Evolutionary conservation across 2,888 invertebrate genomes (phyloP).

Genomic region (Scaptomyza caliginosa): DNA sequence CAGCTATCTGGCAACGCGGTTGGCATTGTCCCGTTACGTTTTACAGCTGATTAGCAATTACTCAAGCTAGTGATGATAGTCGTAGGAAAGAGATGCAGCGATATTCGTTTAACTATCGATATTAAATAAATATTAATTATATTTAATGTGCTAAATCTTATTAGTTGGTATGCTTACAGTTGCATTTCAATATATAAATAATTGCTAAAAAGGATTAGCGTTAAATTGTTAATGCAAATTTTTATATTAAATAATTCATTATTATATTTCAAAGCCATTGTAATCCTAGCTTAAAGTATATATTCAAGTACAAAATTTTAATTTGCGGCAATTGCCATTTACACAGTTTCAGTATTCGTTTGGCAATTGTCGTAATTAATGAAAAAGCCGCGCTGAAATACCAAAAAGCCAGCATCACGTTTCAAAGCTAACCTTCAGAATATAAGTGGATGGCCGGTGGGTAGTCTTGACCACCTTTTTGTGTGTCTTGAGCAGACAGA

Average conservation of each 20-base stretch:
- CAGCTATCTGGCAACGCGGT: background rate
- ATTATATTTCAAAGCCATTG: constrained; percentile 32
- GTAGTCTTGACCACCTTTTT: background rate
- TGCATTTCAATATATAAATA: too few species aligned
- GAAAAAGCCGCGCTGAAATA: constrained; percentile 20
- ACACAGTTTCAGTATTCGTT: constrained; percentile 4
- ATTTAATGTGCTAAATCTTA: too few species aligned
- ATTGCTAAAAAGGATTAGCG: background rate
- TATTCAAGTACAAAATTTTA: constrained; percentile 35
- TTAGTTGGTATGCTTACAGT: too few species aligned
- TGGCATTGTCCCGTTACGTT: background rate
- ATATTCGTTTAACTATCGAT: background rate
- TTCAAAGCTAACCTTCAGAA: constrained; percentile 41
- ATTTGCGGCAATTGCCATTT: constrained; percentile 37
- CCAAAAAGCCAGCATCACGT: constrained; percentile 5
- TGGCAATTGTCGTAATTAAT: constrained; percentile 50
- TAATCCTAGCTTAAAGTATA: constrained; percentile 3
- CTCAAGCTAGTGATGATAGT: background rate
- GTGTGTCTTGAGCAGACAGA: constrained; percentile 10
- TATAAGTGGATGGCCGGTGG: background rate
- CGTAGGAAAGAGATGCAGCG: background rate
- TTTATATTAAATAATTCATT: constrained; percentile 12
- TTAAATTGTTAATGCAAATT: too few species aligned
- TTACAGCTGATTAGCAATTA: background rate
- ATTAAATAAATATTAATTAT: too few species aligned